These are phyloP conservation scores for Gallirallus australis DNA, from an alignment of 2,797 vertebrate species.

Conservation along the genomic window DNA sequence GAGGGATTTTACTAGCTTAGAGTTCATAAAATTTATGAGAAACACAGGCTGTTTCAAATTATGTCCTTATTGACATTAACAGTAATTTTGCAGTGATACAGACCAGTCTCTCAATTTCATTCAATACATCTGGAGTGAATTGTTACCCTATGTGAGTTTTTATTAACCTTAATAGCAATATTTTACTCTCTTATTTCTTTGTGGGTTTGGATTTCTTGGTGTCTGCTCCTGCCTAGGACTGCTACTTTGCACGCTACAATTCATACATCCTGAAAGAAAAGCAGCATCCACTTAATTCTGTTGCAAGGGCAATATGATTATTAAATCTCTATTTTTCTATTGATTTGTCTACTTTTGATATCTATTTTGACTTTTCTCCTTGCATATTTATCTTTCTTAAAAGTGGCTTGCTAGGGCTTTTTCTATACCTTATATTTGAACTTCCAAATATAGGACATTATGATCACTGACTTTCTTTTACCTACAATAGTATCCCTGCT, in stretches of 20 bases:
- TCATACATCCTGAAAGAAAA: neutral
- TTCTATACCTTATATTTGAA: neutral
- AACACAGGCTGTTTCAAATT: neutral
- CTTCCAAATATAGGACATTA: neutral
- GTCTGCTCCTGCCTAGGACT: neutral
- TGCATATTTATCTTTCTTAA: neutral
- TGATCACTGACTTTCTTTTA: neutral
- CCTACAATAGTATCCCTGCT: neutral
- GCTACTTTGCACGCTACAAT: neutral
- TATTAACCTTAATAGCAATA: neutral
- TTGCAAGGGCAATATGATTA: neutral
- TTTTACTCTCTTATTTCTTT: neutral
- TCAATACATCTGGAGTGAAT: slow-evolving; percentile 1
- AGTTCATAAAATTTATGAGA: neutral
- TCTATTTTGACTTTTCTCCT: neutral
- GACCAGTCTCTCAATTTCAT: neutral
- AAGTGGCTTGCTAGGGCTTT: neutral
- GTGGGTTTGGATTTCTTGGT: neutral
- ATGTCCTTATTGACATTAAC: neutral
- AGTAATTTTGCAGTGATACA: neutral
- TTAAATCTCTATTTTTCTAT: neutral
- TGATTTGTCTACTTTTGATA: neutral
- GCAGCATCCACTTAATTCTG: neutral
- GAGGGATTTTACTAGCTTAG: neutral
- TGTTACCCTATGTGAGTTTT: neutral